Conservation (phyloP, 2,113 vertebrate species). For the Pandion haliaetus region DNA sequence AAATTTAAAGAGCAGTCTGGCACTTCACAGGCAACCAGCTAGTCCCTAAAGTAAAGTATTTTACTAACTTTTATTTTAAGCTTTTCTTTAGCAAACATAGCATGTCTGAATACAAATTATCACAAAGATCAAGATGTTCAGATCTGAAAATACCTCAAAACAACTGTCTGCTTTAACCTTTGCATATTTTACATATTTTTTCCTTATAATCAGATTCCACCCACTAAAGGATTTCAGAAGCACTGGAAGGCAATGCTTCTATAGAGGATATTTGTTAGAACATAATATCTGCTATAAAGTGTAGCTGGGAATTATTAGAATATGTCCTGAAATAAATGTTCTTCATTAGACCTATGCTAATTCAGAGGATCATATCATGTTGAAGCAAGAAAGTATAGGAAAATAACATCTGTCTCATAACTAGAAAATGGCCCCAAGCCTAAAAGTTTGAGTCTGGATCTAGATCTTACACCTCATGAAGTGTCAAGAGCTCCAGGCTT, state of each 20-base stretch:
- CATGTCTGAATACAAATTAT: constrained; percentile 14
- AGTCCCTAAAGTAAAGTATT: background rate
- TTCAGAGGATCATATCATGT: background rate
- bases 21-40: background rate
- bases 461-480: background rate
- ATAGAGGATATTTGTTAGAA: background rate
- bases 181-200: background rate
- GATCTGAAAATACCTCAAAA: constrained; percentile 35
- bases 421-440: background rate
- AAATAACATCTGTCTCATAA: background rate
- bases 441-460: background rate
- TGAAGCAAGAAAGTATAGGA: background rate
- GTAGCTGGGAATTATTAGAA: background rate
- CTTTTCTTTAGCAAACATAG: background rate
- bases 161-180: constrained; percentile 33
- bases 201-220: constrained; percentile 8
- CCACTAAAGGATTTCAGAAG: constrained; percentile 1
- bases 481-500: background rate
- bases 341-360: background rate
- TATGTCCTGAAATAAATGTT: background rate
- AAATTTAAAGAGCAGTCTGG: constrained; percentile 1
- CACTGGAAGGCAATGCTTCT: background rate
- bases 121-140: constrained; percentile 37
- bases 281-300: background rate
- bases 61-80: background rate